phyloP scores from a whole-genome alignment of 2,797 vertebrate species.

The Crenichthys baileyi region DNA sequence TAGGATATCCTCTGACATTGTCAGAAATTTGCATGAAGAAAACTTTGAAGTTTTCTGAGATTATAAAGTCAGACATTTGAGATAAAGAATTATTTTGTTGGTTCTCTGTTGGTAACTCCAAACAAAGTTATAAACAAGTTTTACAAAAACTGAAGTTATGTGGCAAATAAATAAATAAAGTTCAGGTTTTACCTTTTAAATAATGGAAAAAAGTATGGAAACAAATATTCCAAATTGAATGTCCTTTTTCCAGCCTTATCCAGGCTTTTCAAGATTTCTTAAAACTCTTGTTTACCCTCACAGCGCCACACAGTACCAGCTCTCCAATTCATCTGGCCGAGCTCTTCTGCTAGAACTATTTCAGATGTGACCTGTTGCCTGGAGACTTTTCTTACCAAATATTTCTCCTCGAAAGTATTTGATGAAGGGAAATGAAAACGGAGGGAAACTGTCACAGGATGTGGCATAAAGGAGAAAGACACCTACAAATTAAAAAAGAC shows the following conservation, averaged over 20 bases:
- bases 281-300: no score
- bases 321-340: neutral
- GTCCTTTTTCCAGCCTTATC: neutral
- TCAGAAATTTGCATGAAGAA: no score
- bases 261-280: neutral
- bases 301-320: neutral
- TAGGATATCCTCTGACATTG: no score
- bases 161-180: neutral
- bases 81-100: neutral
- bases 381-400: neutral
- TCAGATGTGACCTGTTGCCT: neutral
- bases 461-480: neutral
- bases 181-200: neutral
- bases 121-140: neutral
- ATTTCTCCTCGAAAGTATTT: no score
- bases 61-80: no score
- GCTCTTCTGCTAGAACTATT: neutral
- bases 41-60: no score
- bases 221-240: neutral
- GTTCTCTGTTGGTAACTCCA: neutral
- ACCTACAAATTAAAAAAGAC: slow-evolving; percentile 3
- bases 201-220: neutral
- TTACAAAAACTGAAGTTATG: neutral
- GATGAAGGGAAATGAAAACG: neutral
- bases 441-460: slow-evolving; percentile 4